Base-by-base conservation (phyloP, 2,888 invertebrate genomes). In the Nycteola revayana region DNA sequence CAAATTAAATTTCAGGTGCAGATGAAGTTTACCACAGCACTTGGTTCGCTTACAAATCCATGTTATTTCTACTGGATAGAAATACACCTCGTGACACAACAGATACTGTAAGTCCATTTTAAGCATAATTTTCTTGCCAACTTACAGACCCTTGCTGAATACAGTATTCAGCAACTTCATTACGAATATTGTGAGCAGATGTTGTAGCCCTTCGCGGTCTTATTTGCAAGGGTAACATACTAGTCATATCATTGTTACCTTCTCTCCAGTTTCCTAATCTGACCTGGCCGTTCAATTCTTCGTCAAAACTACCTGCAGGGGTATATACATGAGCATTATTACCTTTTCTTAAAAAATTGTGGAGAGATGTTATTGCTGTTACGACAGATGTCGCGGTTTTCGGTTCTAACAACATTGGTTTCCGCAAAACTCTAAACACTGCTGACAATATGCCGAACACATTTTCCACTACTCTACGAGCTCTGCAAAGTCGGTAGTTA, bases 121-220 rank as follows among this genome's bases (percentile, higher is more conserved):
- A 42, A 47, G 45, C 47, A 47, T 48, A 48, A 41, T 45, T 38
- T 30, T 51, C 32, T 43, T 48, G 47, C 45, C 45, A 51, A 20
- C 38, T 35, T 41, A 45, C 40, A 30, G 38, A 36, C 34, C 44
- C 48, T 40, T 45, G 34, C 33, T 46, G 39, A 38, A 41, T 37
- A 21, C 40, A 48, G 41, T 42, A 47, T 43, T 48, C 41, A 41
- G 41, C 45, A 38, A 42, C 46, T 28, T 36, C 36, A 36, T 36
- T 28, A 27, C 36, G 38, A 39, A 49, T 33, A 42, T 44, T 47
- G 35, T 47, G 37, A 40, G 36, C 38, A 43, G 38, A 31, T 43
- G 31, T 43, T 45, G 40, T 37, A 40, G 42, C 36, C 38, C 40
- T 41, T 42, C 40, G 37, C 40, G 40, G 45, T 42, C 42, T 45